phyloP scores from a whole-genome alignment of 37 sponge, comb jelly and placozoan species.

The Haliclona indistincta region DNA sequence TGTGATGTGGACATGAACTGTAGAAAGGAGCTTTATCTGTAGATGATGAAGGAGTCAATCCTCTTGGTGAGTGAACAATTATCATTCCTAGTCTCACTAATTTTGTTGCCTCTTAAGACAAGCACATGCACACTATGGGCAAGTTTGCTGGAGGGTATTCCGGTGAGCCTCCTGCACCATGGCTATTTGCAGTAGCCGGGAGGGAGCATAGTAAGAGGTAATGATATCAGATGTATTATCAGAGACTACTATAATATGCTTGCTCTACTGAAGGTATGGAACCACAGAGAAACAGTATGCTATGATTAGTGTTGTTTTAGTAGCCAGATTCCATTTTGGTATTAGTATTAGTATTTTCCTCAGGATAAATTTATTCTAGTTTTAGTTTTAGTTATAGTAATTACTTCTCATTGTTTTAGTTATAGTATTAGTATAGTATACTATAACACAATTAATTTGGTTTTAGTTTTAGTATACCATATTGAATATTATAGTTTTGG shows the following conservation, averaged over 20 bases:
- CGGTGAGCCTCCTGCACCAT: constrained; percentile 45
- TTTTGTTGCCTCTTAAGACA: constrained; percentile 19
- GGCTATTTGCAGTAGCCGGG: constrained; percentile 73
- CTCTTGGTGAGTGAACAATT: constrained; percentile 18
- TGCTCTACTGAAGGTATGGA: constrained; percentile 24
- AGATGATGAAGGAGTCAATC: constrained; percentile 45
- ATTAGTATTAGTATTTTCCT: too few species aligned
- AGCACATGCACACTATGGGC: constrained; percentile 28
- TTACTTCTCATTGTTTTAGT: too few species aligned
- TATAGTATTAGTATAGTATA: too few species aligned
- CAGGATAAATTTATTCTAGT: too few species aligned
- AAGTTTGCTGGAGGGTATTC: constrained; percentile 23
- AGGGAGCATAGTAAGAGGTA: constrained; percentile 54
- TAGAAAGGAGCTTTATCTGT: constrained; percentile 45
- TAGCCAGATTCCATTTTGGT: too few species aligned
- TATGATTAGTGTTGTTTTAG: too few species aligned
- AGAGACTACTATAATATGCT: too few species aligned
- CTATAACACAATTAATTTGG: too few species aligned
- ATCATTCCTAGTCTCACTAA: neutral
- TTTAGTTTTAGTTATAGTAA: too few species aligned
- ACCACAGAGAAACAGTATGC: constrained; percentile 68
- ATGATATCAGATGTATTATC: too few species aligned
- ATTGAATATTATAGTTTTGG: too few species aligned
- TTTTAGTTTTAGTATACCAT: too few species aligned
- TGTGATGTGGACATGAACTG: neutral